Evolutionary conservation across 2,888 invertebrate species (phyloP).

Genomic region (Folsomia candida): DNA sequence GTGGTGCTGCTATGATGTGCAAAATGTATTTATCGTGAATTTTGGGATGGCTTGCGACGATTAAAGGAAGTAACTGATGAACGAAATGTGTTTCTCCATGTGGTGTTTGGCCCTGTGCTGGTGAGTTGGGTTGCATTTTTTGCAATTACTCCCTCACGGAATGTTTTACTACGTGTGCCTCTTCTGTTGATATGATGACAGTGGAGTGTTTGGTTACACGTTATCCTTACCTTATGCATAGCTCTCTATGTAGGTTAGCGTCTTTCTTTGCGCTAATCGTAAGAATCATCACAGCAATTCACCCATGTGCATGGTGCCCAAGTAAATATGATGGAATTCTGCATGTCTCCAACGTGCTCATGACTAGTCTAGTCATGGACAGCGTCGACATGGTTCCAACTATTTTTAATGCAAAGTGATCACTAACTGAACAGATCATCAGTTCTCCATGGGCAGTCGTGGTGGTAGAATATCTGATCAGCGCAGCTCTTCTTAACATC

Average conservation of each 20-base stretch:
- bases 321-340: not conserved
- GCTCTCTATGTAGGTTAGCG: not conserved
- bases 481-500: not conserved
- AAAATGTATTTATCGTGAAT: not conserved
- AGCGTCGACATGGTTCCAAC: not conserved
- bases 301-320: not conserved
- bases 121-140: not conserved
- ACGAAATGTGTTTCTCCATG: too few relatives aligned
- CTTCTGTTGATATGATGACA: not conserved
- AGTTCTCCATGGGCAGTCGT: conserved; percentile 8
- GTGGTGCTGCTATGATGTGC: not conserved
- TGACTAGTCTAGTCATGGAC: not conserved
- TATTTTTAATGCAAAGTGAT: not conserved
- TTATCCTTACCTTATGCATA: not conserved
- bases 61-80: too few relatives aligned
- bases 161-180: too few relatives aligned
- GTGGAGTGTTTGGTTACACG: not conserved
- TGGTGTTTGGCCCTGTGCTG: not conserved
- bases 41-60: not conserved
- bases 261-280: not conserved
- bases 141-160: not conserved
- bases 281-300: not conserved
- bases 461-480: conserved; percentile 7
- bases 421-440: too few relatives aligned
- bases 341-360: too few relatives aligned